A percentile compares a stretch with the other conserved stretches of the same genome.
Evolutionary conservation across 2,113 vertebrate genomes (phyloP).

Genomic region (Notiomystis cincta): DNA sequence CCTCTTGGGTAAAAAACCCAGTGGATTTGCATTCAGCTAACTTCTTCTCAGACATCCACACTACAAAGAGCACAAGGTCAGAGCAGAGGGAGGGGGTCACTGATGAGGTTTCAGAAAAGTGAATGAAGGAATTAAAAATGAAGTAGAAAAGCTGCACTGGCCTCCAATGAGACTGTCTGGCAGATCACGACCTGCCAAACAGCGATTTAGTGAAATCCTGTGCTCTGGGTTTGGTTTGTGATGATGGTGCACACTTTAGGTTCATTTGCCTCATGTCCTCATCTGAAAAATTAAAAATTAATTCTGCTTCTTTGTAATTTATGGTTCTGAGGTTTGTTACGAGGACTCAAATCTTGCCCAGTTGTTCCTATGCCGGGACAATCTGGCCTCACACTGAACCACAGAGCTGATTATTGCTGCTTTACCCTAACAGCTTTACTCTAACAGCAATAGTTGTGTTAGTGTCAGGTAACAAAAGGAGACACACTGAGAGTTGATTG

Average conservation of each 20-base stretch:
- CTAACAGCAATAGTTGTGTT: neutral
- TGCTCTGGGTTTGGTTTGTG: neutral
- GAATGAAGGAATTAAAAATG: neutral
- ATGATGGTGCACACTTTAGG: neutral
- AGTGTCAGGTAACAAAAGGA: neutral
- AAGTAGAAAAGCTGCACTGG: neutral
- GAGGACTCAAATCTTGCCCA: neutral
- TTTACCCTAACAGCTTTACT: neutral
- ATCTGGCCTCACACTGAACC: neutral
- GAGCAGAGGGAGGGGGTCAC: neutral
- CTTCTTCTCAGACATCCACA: neutral
- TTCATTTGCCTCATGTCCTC: neutral
- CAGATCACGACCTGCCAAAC: neutral
- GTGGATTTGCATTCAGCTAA: neutral
- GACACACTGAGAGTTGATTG: neutral
- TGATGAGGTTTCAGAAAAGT: neutral
- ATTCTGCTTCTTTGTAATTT: neutral
- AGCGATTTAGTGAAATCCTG: neutral
- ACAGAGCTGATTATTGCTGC: neutral
- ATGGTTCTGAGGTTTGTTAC: neutral
- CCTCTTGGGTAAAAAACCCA: neutral
- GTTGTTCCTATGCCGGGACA: fast-evolving
- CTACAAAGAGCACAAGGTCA: neutral
- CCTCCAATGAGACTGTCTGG: neutral
- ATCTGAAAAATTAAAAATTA: neutral